phyloP scores from a whole-genome alignment of 1,140 invertebrate species.

The Papilio dardanus region DNA sequence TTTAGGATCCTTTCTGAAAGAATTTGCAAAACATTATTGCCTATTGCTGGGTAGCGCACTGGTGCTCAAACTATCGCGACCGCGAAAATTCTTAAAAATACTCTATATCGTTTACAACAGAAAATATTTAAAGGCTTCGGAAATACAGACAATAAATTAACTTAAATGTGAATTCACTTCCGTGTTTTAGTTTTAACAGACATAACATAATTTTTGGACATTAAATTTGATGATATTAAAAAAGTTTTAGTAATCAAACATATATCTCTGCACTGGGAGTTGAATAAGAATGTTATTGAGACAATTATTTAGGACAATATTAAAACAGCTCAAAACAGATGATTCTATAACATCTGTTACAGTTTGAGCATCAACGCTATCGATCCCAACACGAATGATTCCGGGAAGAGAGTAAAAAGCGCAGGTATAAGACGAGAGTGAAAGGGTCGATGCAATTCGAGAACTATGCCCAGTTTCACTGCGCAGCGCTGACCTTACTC shows the following conservation, averaged over 20 bases:
- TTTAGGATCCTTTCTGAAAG: constrained; percentile 74
- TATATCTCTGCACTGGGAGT: background rate
- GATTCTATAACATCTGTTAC: background rate
- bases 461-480: constrained; percentile 74
- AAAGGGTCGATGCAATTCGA: constrained; percentile 81
- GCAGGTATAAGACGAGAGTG: constrained; percentile 80
- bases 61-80: constrained; percentile 53
- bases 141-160: background rate
- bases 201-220: background rate
- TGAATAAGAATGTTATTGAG: background rate
- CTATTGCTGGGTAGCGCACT: constrained; percentile 56
- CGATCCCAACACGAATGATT: constrained; percentile 62
- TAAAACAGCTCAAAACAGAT: background rate
- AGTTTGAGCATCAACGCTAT: constrained; percentile 57
- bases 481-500: constrained; percentile 64
- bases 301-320: background rate
- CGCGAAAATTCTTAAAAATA: background rate
- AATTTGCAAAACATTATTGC: constrained; percentile 78
- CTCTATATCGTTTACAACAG: background rate
- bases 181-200: background rate
- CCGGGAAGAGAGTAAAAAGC: constrained; percentile 76
- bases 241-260: too few relatives aligned
- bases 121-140: too few relatives aligned
- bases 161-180: background rate
- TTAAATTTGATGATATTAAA: too few relatives aligned